Evolutionary conservation across 2,888 invertebrate genomes (phyloP).

Genomic region (Tinea semifulvella): DNA sequence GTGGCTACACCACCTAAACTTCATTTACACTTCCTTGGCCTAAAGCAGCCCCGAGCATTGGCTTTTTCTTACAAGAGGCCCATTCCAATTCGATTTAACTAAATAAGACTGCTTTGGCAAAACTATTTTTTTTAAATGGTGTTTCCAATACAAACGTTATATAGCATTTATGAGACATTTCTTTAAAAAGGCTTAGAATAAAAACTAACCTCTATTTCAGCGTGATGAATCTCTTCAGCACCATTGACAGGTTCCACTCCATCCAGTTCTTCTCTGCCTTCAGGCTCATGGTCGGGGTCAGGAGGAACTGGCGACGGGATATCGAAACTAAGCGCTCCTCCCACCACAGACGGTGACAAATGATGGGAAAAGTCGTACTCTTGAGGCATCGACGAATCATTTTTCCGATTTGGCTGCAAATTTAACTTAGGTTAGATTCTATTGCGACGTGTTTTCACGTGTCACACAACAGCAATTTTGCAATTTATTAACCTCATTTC

Average conservation of each 20-base stretch:
- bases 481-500: too few relatives aligned
- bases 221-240: conserved; percentile 2
- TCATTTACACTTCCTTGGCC: too few relatives aligned
- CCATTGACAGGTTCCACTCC: neutral
- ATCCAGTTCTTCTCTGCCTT: conserved; percentile 16
- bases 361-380: conserved; percentile 60
- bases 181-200: neutral
- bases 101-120: too few relatives aligned
- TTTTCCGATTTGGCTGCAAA: conserved; percentile 62
- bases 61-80: too few relatives aligned
- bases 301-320: conserved; percentile 58
- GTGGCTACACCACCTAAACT: too few relatives aligned
- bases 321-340: conserved; percentile 47
- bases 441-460: too few relatives aligned
- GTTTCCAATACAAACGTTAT: neutral
- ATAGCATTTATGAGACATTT: neutral
- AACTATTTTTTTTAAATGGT: too few relatives aligned
- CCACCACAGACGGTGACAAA: conserved; percentile 49
- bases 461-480: too few relatives aligned
- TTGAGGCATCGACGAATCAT: conserved; percentile 69
- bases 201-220: conserved; percentile 2
- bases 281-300: conserved; percentile 24
- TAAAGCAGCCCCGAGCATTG: too few relatives aligned
- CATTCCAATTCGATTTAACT: too few relatives aligned
- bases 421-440: too few relatives aligned